phyloP scores from a whole-genome alignment of 1,140 invertebrate species.

The Heterodera carotae region DNA sequence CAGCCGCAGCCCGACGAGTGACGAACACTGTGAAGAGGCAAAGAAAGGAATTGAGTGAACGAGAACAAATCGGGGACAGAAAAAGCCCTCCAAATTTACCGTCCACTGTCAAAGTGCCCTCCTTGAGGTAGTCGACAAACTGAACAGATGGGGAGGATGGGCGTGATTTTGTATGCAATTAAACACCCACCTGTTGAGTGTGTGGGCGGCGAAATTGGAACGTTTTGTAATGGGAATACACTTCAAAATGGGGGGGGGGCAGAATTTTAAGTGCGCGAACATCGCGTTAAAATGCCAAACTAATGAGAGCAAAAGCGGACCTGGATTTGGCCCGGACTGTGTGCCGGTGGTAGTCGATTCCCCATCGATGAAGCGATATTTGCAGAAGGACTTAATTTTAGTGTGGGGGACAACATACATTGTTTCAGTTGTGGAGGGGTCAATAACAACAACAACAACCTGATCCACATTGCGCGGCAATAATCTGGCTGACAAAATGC shows the following conservation, averaged over 20 bases:
- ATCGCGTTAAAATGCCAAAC: too few species aligned
- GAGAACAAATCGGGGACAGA: too few species aligned
- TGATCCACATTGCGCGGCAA: conserved; percentile 57
- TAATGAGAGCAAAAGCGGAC: conserved; percentile 35
- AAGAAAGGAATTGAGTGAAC: too few species aligned
- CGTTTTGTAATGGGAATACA: conserved; percentile 69
- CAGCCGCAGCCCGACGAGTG: too few species aligned
- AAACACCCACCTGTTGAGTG: conserved; percentile 69
- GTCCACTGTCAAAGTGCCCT: conserved; percentile 68
- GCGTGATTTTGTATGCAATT: neutral
- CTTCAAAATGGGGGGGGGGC: neutral
- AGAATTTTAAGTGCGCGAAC: too few species aligned
- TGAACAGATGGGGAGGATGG: conserved; percentile 41
- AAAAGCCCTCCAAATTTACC: too few species aligned
- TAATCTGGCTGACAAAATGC: conserved; percentile 58
- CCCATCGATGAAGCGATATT: conserved; percentile 70
- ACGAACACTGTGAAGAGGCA: too few species aligned
- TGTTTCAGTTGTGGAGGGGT: too few species aligned
- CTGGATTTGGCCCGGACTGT: conserved; percentile 69
- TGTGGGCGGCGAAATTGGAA: conserved; percentile 67
- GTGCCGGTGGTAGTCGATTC: conserved; percentile 67
- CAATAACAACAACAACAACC: conserved; percentile 16
- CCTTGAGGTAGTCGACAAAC: conserved; percentile 69
- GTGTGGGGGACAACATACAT: too few species aligned
- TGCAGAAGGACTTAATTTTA: conserved; percentile 68